A percentile compares a stretch with the other conserved stretches of the same genome.
Conservation (phyloP, 2,888 invertebrate species). For the Sphaerophoria rueppellii region DNA sequence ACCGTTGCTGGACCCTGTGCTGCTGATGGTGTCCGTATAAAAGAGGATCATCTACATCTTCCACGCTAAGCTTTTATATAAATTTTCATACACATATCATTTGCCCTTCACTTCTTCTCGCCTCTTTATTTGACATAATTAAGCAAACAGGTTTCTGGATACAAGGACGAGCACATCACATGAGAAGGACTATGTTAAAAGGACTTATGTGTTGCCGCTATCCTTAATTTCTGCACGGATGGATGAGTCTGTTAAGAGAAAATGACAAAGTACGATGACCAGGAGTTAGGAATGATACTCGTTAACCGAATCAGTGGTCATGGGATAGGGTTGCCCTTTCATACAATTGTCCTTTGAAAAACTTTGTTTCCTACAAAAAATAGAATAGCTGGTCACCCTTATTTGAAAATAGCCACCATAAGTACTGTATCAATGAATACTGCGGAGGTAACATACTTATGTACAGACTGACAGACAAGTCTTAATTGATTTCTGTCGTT, state of each 20-base stretch:
- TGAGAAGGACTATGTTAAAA: not conserved
- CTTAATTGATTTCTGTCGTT: slow-evolving; percentile 70
- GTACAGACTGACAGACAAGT: slow-evolving; percentile 3
- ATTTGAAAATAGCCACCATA: not conserved
- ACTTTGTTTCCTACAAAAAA: not conserved
- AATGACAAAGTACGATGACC: slow-evolving; percentile 25
- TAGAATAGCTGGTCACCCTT: not conserved
- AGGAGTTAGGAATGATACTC: slow-evolving; percentile 23
- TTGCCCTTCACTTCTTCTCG: not conserved
- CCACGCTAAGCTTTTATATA: slow-evolving; percentile 39
- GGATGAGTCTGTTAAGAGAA: slow-evolving; percentile 2
- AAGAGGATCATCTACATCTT: slow-evolving; percentile 51
- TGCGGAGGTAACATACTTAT: slow-evolving; percentile 12
- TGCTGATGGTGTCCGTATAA: slow-evolving; percentile 46
- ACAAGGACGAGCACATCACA: slow-evolving; percentile 25
- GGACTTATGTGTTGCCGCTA: slow-evolving; percentile 33
- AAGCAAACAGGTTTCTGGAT: slow-evolving; percentile 60
- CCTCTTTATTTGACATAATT: slow-evolving; percentile 54
- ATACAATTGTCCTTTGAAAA: not conserved
- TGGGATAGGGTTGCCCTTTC: not conserved
- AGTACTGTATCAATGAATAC: not conserved
- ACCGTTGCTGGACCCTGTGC: slow-evolving; percentile 26
- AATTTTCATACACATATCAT: not conserved
- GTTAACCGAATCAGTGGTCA: slow-evolving; percentile 40
- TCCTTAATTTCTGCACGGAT: slow-evolving; percentile 16